Evolutionary conservation across 2,888 invertebrate genomes (phyloP).

Genomic region (Acronicta psi): DNA sequence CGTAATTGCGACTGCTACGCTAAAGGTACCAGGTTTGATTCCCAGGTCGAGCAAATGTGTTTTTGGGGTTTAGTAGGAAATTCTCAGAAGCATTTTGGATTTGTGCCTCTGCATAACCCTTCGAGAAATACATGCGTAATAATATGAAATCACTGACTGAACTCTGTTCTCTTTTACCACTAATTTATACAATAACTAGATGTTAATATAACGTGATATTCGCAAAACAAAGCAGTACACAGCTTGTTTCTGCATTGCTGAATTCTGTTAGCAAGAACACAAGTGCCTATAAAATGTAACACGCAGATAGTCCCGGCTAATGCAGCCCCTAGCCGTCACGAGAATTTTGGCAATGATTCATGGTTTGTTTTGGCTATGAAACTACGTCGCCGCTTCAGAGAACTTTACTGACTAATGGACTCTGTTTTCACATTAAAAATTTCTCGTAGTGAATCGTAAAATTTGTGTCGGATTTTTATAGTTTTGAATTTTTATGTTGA

Average conservation of each 20-base stretch:
- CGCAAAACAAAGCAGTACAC: not conserved
- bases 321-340: conserved; percentile 59
- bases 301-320: conserved; percentile 50
- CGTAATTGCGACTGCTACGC: too few species aligned
- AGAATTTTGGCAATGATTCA: conserved; percentile 85
- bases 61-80: too few species aligned
- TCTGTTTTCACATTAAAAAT: conserved; percentile 72
- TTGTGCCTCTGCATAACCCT: too few species aligned
- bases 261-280: conserved; percentile 35
- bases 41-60: too few species aligned
- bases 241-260: conserved; percentile 5
- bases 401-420: conserved; percentile 78
- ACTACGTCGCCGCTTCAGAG: conserved; percentile 60
- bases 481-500: conserved; percentile 58
- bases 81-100: too few species aligned
- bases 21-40: too few species aligned
- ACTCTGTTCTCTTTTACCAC: too few species aligned
- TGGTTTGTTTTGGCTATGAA: conserved; percentile 87
- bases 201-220: too few species aligned
- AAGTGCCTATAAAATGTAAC: conserved; percentile 42
- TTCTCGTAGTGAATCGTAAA: conserved; percentile 61
- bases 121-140: too few species aligned
- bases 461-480: conserved; percentile 58
- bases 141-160: too few species aligned
- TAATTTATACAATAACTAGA: too few species aligned